Evolutionary conservation across 2,888 invertebrate species (phyloP).

Genomic region (Zaprionus lineosus): DNA sequence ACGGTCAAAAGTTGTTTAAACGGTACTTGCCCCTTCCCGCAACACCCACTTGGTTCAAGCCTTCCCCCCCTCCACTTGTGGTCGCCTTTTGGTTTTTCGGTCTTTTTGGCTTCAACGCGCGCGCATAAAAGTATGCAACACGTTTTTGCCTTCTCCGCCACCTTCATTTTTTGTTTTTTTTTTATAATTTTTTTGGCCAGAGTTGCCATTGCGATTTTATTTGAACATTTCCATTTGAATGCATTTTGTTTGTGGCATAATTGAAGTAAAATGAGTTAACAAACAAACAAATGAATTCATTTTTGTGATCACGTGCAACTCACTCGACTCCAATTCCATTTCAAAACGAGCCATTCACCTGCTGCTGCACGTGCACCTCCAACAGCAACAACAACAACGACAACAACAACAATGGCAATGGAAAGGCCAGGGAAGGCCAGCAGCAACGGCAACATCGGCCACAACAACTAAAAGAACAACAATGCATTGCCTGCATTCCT

Average conservation of each 20-base stretch:
- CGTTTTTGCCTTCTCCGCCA: constrained; percentile 32
- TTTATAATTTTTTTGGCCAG: constrained; percentile 1
- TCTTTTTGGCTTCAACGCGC: constrained; percentile 44
- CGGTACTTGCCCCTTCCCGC: neutral
- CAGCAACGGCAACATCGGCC: constrained; percentile 23
- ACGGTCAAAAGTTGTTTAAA: constrained; percentile 43
- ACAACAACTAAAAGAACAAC: no score
- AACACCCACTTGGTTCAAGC: no score
- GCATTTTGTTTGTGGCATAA: constrained; percentile 66
- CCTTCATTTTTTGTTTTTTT: neutral
- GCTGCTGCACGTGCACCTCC: constrained; percentile 50
- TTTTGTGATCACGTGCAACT: constrained; percentile 33
- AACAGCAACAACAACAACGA: constrained; percentile 23
- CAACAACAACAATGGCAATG: constrained; percentile 30
- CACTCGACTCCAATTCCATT: constrained; percentile 21
- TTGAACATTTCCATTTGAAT: constrained; percentile 43
- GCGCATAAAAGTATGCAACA: constrained; percentile 53
- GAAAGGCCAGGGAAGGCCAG: no score
- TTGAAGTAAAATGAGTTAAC: constrained; percentile 75
- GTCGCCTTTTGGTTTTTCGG: neutral
- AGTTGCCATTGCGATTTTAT: constrained; percentile 1
- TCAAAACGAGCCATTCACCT: constrained; percentile 25
- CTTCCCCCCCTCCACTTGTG: neutral
- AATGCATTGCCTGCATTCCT: constrained; percentile 60
- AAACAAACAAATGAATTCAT: constrained; percentile 69